These are phyloP conservation scores for Drosophila kurseongensis DNA, from an alignment of 1,140 invertebrate species.

Conservation along the genomic window DNA sequence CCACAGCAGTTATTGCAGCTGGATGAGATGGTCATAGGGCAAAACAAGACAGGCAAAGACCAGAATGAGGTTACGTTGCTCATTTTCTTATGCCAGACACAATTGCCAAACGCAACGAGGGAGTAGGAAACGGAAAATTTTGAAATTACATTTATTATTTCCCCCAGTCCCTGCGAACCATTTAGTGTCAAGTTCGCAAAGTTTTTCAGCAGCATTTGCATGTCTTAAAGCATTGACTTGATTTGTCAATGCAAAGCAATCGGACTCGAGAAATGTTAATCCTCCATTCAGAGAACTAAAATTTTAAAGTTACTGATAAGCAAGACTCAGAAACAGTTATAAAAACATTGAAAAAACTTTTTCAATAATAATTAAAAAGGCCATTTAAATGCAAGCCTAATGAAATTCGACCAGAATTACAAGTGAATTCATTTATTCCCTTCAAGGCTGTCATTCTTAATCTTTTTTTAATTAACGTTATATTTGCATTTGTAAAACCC, in stretches of 20 bases:
- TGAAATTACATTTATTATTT: conserved; percentile 70
- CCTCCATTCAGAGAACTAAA: background rate
- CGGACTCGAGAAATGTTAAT: conserved; percentile 42
- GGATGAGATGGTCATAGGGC: conserved; percentile 4
- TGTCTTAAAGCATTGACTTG: conserved; percentile 32
- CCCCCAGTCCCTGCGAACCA: conserved; percentile 31
- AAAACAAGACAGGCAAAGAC: conserved; percentile 9
- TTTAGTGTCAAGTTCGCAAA: conserved; percentile 40
- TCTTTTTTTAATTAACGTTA: too few species aligned
- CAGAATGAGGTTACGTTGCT: conserved; percentile 39
- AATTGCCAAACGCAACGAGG: conserved; percentile 45
- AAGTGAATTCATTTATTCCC: conserved; percentile 31
- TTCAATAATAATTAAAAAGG: conserved; percentile 58
- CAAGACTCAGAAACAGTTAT: background rate
- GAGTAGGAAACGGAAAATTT: conserved; percentile 39
- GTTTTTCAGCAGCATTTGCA: conserved; percentile 20
- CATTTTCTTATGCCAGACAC: conserved; percentile 59
- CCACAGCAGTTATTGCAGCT: conserved; percentile 48
- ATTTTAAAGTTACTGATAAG: conserved; percentile 5
- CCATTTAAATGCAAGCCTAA: conserved; percentile 68
- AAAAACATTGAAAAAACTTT: conserved; percentile 41
- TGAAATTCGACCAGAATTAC: conserved; percentile 17
- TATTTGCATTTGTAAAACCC: too few species aligned
- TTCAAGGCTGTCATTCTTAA: background rate
- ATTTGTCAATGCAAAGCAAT: conserved; percentile 29